A percentile compares a stretch with the other conserved stretches of the same genome.
Conservation (phyloP, 2,113 vertebrate species). For the Neolamprologus caudopunctatus region DNA sequence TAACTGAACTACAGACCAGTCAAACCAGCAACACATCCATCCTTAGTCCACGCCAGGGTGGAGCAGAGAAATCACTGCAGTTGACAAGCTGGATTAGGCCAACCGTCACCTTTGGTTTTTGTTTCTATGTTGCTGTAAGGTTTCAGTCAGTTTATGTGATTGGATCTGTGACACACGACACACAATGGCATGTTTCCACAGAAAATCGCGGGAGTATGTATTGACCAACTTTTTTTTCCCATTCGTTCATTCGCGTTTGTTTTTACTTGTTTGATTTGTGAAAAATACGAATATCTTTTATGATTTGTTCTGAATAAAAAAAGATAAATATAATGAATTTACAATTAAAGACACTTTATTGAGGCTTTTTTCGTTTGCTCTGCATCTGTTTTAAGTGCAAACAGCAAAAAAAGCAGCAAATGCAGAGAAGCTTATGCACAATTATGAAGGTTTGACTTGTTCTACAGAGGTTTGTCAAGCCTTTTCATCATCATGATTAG, state of each 20-base stretch:
- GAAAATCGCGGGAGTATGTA: neutral
- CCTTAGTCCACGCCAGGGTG: constrained; percentile 34
- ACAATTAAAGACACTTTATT: neutral
- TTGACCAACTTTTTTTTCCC: neutral
- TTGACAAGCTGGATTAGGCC: constrained; percentile 12
- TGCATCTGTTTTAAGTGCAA: neutral
- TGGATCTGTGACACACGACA: neutral
- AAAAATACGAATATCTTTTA: neutral
- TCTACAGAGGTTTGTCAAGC: neutral
- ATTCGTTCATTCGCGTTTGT: neutral
- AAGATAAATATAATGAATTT: neutral
- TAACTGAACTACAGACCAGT: constrained; percentile 37
- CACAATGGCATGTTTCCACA: neutral
- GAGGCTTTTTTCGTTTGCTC: neutral
- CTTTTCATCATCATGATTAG: neutral
- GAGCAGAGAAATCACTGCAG: constrained; percentile 45
- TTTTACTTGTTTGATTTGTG: neutral
- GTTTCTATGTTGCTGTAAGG: neutral
- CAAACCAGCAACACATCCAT: constrained; percentile 40
- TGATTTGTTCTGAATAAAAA: neutral
- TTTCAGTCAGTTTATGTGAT: neutral
- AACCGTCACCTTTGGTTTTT: constrained; percentile 19
- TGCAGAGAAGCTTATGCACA: neutral
- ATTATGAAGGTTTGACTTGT: neutral
- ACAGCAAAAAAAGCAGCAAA: neutral